Evolutionary conservation across 2,113 vertebrate species (phyloP).

Genomic region (Azemiops feae): DNA sequence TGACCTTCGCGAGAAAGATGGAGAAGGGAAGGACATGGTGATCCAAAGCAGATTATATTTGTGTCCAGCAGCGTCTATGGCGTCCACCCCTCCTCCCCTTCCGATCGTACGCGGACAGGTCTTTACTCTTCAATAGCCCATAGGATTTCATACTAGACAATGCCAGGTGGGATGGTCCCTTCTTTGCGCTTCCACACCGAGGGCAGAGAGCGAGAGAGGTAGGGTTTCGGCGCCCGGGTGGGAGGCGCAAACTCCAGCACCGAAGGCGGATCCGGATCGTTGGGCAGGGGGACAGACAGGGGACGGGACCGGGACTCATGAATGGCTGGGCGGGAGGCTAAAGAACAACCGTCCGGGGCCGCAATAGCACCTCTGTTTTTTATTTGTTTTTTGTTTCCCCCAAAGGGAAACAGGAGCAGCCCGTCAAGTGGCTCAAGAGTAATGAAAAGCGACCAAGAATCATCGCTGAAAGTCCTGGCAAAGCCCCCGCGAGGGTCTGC

Average conservation of each 20-base stretch:
- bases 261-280: background rate
- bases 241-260: background rate
- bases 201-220: background rate
- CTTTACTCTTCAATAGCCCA: background rate
- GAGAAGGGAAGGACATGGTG: background rate
- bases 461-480: background rate
- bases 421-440: background rate
- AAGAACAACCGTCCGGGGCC: background rate
- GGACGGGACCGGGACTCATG: too few relatives aligned
- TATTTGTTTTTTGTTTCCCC: background rate
- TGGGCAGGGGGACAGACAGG: background rate
- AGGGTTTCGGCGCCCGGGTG: background rate
- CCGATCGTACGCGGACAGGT: background rate
- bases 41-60: background rate
- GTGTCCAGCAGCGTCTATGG: background rate
- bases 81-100: too few relatives aligned
- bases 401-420: background rate
- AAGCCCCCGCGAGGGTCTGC: background rate
- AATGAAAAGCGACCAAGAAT: background rate
- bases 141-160: background rate
- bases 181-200: background rate
- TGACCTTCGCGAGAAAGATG: background rate
- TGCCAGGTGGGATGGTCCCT: background rate
- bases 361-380: slow-evolving; percentile 12
- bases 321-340: background rate